Percentiles rank a stretch among this genome's conserved stretches.
These are phyloP conservation scores for Megastigmus dorsalis DNA, from an alignment of 2,888 invertebrate species.

Conservation along the genomic window DNA sequence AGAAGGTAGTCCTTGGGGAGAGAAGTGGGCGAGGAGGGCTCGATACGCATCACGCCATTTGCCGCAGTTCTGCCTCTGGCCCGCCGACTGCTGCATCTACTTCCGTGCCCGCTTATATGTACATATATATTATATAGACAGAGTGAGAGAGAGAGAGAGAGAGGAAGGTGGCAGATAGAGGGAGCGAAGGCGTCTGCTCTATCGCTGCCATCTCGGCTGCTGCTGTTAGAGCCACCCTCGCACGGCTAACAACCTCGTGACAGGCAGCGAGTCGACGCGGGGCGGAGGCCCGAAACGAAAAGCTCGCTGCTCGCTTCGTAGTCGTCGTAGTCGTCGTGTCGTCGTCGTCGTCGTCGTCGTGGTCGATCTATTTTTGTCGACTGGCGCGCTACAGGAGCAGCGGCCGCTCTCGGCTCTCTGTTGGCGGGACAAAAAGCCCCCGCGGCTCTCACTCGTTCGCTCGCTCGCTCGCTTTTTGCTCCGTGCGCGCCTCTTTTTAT, in stretches of 20 bases:
- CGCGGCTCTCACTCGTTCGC: slow-evolving; percentile 64
- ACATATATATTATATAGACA: too few relatives aligned
- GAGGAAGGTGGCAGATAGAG: slow-evolving; percentile 63
- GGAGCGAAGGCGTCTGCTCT: slow-evolving; percentile 71
- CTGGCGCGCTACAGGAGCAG: slow-evolving; percentile 57
- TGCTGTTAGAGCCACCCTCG: slow-evolving; percentile 25
- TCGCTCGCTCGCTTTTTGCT: slow-evolving; percentile 62
- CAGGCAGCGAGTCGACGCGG: too few relatives aligned
- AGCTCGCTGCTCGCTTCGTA: background rate
- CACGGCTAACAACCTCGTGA: too few relatives aligned
- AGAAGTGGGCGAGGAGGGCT: background rate
- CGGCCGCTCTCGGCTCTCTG: slow-evolving; percentile 48
- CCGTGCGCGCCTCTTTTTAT: slow-evolving; percentile 65
- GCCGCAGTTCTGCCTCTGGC: background rate
- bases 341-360: slow-evolving; percentile 1
- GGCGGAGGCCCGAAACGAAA: too few relatives aligned
- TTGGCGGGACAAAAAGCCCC: slow-evolving; percentile 73
- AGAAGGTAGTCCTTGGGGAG: too few relatives aligned
- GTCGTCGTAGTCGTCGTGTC: background rate
- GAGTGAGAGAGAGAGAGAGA: too few relatives aligned
- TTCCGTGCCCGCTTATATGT: background rate
- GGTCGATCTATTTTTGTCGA: slow-evolving; percentile 72
- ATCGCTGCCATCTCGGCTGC: slow-evolving; percentile 71
- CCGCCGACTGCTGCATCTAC: slow-evolving; percentile 19
- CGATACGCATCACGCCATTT: slow-evolving; percentile 11